Conservation (phyloP, 2,888 invertebrate genomes). For the Leptodirus hochenwartii region DNA sequence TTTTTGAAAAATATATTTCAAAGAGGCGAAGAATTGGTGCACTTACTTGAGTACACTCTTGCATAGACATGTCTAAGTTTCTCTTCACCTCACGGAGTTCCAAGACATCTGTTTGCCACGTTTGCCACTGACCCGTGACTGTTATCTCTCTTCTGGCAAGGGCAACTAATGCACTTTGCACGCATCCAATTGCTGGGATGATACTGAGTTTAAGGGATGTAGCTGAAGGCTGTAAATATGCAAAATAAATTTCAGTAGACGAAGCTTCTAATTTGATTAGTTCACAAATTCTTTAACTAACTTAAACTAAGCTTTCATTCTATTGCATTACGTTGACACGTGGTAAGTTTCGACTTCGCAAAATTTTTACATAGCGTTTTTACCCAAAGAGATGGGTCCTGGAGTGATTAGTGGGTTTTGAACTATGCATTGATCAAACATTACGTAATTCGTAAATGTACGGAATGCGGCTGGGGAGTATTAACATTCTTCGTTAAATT, state of each 20-base stretch:
- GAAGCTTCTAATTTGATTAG: too few species aligned
- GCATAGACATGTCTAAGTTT: slow-evolving; percentile 34
- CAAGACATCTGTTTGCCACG: slow-evolving; percentile 46
- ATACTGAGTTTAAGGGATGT: slow-evolving; percentile 52
- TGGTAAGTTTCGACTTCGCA: too few species aligned
- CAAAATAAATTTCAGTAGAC: too few species aligned
- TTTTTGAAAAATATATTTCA: too few species aligned
- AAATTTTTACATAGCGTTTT: too few species aligned
- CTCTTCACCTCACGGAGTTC: slow-evolving; percentile 34
- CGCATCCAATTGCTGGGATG: slow-evolving; percentile 43
- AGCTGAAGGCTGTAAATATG: slow-evolving; percentile 40
- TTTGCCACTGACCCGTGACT: slow-evolving; percentile 50
- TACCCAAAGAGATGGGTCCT: too few species aligned
- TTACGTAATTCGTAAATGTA: background rate
- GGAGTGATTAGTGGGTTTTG: too few species aligned
- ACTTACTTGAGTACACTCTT: slow-evolving; percentile 45
- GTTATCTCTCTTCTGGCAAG: slow-evolving; percentile 43
- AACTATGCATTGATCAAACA: background rate
- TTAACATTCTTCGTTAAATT: too few species aligned
- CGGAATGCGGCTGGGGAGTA: too few species aligned
- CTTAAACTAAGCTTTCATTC: too few species aligned
- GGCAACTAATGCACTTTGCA: slow-evolving; percentile 48
- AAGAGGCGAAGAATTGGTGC: slow-evolving; percentile 4
- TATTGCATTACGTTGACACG: too few species aligned
- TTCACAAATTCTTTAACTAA: too few species aligned